These are phyloP conservation scores for Chorisops tibialis DNA, from an alignment of 2,888 invertebrate genomes.

Conservation along the genomic window DNA sequence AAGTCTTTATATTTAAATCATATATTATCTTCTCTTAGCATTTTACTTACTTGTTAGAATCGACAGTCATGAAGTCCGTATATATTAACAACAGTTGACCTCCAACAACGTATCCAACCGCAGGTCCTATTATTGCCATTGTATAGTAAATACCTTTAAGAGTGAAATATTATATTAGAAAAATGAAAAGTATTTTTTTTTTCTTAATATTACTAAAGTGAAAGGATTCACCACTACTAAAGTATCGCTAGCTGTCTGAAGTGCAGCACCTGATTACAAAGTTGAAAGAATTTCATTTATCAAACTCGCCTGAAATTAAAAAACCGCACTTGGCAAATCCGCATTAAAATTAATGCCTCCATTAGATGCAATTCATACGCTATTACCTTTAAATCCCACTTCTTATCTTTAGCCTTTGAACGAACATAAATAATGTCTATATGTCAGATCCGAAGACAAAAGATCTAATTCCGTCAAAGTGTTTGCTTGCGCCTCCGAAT, in stretches of 20 bases:
- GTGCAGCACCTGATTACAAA: not conserved
- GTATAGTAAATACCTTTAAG: constrained; percentile 71
- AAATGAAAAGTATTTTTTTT: constrained; percentile 1
- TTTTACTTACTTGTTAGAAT: constrained; percentile 65
- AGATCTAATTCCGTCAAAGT: constrained; percentile 30
- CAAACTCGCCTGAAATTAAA: not conserved
- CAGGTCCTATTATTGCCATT: constrained; percentile 78
- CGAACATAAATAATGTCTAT: constrained; percentile 16
- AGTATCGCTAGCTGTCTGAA: not conserved
- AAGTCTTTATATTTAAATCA: too few relatives aligned
- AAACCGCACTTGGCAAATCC: constrained; percentile 21
- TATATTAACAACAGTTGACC: constrained; percentile 77
- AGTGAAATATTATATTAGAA: constrained; percentile 1
- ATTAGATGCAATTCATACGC: constrained; percentile 28
- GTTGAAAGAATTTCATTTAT: not conserved
- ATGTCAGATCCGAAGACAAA: constrained; percentile 20
- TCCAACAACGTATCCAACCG: constrained; percentile 80
- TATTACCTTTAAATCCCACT: not conserved
- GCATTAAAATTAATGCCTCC: constrained; percentile 33
- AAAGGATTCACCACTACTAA: not conserved
- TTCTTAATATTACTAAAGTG: not conserved
- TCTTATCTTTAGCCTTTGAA: not conserved
- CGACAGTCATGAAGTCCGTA: constrained; percentile 65
- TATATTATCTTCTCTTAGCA: too few relatives aligned
- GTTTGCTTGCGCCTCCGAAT: constrained; percentile 26